Evolutionary conservation across 2,113 vertebrate genomes (phyloP).

Genomic region (Saccopteryx leptura): DNA sequence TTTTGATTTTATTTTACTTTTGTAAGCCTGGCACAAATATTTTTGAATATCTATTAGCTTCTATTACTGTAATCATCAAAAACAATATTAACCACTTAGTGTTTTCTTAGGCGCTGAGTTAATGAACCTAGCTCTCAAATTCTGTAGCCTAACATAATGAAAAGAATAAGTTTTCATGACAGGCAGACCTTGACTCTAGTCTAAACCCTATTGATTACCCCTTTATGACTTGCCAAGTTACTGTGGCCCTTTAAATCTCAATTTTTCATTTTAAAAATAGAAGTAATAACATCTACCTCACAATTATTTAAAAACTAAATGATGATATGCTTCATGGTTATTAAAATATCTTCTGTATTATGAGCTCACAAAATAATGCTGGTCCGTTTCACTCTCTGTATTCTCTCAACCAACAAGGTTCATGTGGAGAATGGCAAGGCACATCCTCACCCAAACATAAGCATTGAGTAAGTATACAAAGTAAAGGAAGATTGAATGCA

Average conservation of each 20-base stretch:
- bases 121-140: background rate
- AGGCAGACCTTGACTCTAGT: background rate
- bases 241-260: background rate
- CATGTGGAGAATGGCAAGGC: background rate
- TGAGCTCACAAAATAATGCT: background rate
- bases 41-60: background rate
- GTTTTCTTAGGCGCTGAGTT: background rate
- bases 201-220: background rate
- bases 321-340: background rate
- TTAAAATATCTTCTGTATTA: background rate
- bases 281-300: background rate
- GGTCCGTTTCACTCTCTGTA: background rate
- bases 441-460: background rate
- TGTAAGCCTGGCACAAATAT: background rate
- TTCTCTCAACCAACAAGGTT: background rate
- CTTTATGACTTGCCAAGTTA: slow-evolving; percentile 18
- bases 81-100: background rate
- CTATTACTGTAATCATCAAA: background rate
- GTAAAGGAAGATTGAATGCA: background rate
- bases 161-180: background rate
- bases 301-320: slow-evolving; percentile 8
- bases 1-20: background rate
- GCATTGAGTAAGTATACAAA: background rate
- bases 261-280: slow-evolving; percentile 44
- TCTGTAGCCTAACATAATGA: background rate